Evolutionary conservation across 2,888 invertebrate genomes (phyloP).

Genomic region (Bursaphelenchus okinawaensis): DNA sequence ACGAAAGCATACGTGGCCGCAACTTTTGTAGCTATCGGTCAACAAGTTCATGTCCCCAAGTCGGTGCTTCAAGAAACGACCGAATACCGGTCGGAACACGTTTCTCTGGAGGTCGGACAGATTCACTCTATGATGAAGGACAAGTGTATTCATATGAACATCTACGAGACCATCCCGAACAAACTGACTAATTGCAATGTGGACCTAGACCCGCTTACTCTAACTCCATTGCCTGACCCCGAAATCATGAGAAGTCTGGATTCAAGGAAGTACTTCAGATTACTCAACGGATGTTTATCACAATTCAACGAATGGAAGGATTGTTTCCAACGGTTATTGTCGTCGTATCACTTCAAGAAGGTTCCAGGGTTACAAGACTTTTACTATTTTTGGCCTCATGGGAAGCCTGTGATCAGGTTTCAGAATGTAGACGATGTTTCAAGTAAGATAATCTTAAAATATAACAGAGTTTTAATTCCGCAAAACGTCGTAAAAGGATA

Average conservation of each 20-base stretch:
- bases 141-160: constrained; percentile 1
- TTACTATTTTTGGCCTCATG: constrained; percentile 32
- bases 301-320: background rate
- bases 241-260: background rate
- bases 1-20: constrained; percentile 29
- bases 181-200: background rate
- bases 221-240: background rate
- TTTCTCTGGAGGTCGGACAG: constrained; percentile 24
- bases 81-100: constrained; percentile 32
- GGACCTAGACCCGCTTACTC: constrained; percentile 2
- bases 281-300: constrained; percentile 10
- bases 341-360: constrained; percentile 22
- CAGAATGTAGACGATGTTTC: constrained; percentile 16
- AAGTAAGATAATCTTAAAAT: no score
- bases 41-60: constrained; percentile 15
- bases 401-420: background rate
- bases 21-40: constrained; percentile 18
- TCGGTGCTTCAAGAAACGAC: constrained; percentile 24
- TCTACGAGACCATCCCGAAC: constrained; percentile 11
- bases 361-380: constrained; percentile 29
- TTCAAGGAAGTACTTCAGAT: constrained; percentile 3
- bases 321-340: constrained; percentile 23
- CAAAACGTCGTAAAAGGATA: no score
- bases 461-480: no score
- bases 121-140: constrained; percentile 15